These are phyloP conservation scores for Pelodytes ibericus DNA, from an alignment of 2,797 vertebrate genomes.

Conservation along the genomic window DNA sequence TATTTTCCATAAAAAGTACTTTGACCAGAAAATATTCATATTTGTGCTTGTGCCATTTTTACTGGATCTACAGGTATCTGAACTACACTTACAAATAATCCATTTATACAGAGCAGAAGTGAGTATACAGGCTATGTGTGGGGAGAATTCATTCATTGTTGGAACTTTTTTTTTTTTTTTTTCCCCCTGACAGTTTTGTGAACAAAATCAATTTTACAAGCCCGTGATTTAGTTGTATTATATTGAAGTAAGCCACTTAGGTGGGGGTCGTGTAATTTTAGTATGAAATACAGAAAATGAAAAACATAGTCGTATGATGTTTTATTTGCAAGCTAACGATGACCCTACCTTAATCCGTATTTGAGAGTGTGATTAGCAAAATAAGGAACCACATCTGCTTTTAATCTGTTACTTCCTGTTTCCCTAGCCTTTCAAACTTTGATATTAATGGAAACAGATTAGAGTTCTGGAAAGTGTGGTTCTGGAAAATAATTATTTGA, in stretches of 20 bases:
- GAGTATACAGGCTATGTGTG: slow-evolving; percentile 11
- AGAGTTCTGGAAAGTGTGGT: slow-evolving; percentile 72
- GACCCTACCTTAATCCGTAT: slow-evolving; percentile 68
- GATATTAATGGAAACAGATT: slow-evolving; percentile 78
- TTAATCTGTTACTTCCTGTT: slow-evolving; percentile 77
- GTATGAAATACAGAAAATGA: slow-evolving; percentile 60
- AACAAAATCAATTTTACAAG: slow-evolving; percentile 6
- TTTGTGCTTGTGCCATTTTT: slow-evolving; percentile 54
- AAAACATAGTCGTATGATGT: slow-evolving; percentile 62
- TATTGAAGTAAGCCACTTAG: slow-evolving; percentile 28
- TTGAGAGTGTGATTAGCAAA: slow-evolving; percentile 72
- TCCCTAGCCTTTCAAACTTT: slow-evolving; percentile 70
- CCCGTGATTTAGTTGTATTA: slow-evolving; percentile 5
- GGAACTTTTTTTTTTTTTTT: slow-evolving; percentile 54
- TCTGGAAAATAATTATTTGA: slow-evolving; percentile 70
- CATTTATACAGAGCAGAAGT: slow-evolving; percentile 48
- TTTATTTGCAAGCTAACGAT: slow-evolving; percentile 67
- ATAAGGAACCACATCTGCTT: slow-evolving; percentile 77
- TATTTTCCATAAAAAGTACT: neutral
- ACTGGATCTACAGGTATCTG: slow-evolving; percentile 50
- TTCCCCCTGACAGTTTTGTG: slow-evolving; percentile 38
- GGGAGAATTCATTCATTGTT: neutral
- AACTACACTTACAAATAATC: slow-evolving; percentile 48
- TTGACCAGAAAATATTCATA: slow-evolving; percentile 54
- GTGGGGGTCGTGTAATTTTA: slow-evolving; percentile 60